These are phyloP conservation scores for Procambarus clarkii DNA, from an alignment of 1,140 invertebrate genomes.

Conservation along the genomic window DNA sequence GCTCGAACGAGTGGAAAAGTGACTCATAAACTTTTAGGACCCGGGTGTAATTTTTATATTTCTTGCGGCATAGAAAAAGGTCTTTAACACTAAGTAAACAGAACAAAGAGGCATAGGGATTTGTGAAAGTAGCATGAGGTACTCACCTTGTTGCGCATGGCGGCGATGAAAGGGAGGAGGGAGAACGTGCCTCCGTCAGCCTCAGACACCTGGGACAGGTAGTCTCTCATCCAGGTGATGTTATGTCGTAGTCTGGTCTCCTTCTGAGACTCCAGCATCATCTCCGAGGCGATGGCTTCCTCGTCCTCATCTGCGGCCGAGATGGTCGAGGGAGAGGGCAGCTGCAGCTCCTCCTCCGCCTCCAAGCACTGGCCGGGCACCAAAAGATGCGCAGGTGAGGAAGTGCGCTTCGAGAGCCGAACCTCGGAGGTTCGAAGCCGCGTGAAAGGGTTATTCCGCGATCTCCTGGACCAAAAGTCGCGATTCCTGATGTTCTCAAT, in stretches of 20 bases:
- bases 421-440: background rate
- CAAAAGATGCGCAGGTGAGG: background rate
- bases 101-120: too few relatives aligned
- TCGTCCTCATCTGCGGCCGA: background rate
- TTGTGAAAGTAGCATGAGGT: background rate
- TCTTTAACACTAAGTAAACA: too few relatives aligned
- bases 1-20: too few relatives aligned
- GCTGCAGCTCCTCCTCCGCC: background rate
- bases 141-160: constrained; percentile 57
- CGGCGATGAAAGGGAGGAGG: constrained; percentile 10
- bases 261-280: constrained; percentile 40
- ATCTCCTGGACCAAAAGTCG: constrained; percentile 49
- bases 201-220: constrained; percentile 39
- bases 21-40: too few relatives aligned
- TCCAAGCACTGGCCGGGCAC: background rate
- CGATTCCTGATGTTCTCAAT: constrained; percentile 60
- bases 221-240: constrained; percentile 44
- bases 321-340: background rate
- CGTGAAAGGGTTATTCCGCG: constrained; percentile 27
- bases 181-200: constrained; percentile 45
- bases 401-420: background rate
- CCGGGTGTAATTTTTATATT: too few relatives aligned
- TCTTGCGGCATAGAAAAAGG: too few relatives aligned
- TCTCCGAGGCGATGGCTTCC: constrained; percentile 26
- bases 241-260: constrained; percentile 46